Percentiles rank a stretch among this genome's conserved stretches.
Evolutionary conservation across 1,140 invertebrate genomes (phyloP).

Genomic region (Delia radicum): DNA sequence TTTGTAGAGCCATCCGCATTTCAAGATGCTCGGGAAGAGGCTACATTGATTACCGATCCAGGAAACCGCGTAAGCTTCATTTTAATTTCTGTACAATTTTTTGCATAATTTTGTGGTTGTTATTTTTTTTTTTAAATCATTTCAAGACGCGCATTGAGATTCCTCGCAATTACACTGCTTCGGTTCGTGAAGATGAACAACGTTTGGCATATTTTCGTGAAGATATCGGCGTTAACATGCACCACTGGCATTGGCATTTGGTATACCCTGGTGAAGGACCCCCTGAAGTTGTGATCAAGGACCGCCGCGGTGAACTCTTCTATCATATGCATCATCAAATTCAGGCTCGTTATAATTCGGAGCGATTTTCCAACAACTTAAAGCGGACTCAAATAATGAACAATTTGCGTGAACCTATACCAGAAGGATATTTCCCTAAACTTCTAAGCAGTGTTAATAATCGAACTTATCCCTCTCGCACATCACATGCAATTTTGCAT

Average conservation of each 20-base stretch:
- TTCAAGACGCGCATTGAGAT: constrained; percentile 58
- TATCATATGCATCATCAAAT: constrained; percentile 75
- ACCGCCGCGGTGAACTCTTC: constrained; percentile 71
- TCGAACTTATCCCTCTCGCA: constrained; percentile 61
- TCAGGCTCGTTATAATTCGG: constrained; percentile 60
- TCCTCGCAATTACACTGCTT: constrained; percentile 66
- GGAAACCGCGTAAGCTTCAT: constrained; percentile 33
- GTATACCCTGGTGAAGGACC: constrained; percentile 63
- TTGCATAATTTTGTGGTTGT: not conserved
- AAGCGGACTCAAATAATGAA: constrained; percentile 58
- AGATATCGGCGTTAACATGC: constrained; percentile 64
- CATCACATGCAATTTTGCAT: constrained; percentile 56
- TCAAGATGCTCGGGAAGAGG: constrained; percentile 58
- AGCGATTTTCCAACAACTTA: constrained; percentile 61
- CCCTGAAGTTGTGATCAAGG: constrained; percentile 60
- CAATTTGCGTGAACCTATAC: constrained; percentile 59
- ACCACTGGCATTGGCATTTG: constrained; percentile 76
- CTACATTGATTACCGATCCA: constrained; percentile 41
- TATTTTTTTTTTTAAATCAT: not conserved
- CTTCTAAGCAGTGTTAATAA: constrained; percentile 60
- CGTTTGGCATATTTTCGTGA: constrained; percentile 66
- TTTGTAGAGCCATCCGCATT: constrained; percentile 60
- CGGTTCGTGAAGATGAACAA: constrained; percentile 66
- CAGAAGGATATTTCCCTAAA: constrained; percentile 63
- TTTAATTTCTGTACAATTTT: not conserved